Evolutionary conservation across 2,888 invertebrate species (phyloP).

Genomic region (Schizotus pectinicornis): DNA sequence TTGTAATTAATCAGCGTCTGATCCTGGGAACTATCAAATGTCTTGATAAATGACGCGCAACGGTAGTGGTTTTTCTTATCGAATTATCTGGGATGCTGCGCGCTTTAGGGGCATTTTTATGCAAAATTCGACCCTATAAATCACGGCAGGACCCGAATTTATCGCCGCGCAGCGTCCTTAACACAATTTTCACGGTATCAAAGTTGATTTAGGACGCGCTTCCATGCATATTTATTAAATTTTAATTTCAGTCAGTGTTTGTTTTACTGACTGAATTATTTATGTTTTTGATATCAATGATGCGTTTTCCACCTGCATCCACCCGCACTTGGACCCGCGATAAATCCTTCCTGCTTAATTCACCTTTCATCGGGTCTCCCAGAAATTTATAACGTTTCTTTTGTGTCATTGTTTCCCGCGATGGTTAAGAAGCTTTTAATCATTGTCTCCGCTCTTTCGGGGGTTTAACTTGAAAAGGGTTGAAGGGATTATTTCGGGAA

Average conservation of each 20-base stretch:
- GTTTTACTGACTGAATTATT: constrained; percentile 1
- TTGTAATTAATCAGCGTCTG: too few relatives aligned
- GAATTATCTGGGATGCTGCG: too few relatives aligned
- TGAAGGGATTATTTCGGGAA: constrained; percentile 21
- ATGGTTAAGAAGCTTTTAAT: constrained; percentile 9
- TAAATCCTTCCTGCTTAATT: constrained; percentile 30
- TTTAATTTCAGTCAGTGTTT: neutral
- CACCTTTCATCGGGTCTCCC: constrained; percentile 28
- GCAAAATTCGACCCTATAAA: constrained; percentile 7
- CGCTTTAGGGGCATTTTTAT: constrained; percentile 11
- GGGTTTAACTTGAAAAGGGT: constrained; percentile 24
- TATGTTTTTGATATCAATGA: neutral
- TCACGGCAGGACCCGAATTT: neutral
- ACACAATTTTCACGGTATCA: neutral
- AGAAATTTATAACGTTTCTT: constrained; percentile 23
- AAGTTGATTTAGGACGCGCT: too few relatives aligned
- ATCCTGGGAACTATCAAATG: too few relatives aligned
- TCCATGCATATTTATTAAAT: constrained; percentile 6
- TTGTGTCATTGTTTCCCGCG: constrained; percentile 18
- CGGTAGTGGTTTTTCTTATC: too few relatives aligned
- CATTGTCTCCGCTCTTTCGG: constrained; percentile 20
- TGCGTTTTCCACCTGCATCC: constrained; percentile 12
- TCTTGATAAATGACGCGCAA: too few relatives aligned
- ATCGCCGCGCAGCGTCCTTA: neutral
- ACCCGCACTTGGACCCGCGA: constrained; percentile 6